Conservation (phyloP, 2,888 invertebrate genomes). For the Drosophila hawaiiensis region DNA sequence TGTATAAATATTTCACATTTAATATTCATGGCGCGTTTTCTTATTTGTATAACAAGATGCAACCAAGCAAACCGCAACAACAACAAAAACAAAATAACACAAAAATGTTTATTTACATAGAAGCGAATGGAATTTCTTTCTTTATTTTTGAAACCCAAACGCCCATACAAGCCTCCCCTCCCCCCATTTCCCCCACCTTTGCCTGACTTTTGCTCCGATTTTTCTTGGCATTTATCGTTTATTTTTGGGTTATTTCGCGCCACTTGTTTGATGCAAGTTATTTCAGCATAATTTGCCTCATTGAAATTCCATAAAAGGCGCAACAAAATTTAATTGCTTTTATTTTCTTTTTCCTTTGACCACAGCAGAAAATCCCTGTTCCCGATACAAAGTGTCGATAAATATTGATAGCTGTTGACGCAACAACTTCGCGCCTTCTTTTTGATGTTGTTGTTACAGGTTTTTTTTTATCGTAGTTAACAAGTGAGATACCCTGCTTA, state of each 20-base stretch:
- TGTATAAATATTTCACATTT: constrained; percentile 38
- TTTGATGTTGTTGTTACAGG: background rate
- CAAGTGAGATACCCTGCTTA: constrained; percentile 5
- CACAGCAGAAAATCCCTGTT: constrained; percentile 7
- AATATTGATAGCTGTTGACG: constrained; percentile 47
- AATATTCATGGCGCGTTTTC: constrained; percentile 61
- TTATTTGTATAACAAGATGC: constrained; percentile 65
- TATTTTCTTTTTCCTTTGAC: background rate
- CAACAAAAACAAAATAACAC: constrained; percentile 11
- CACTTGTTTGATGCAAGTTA: constrained; percentile 48
- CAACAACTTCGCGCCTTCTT: constrained; percentile 15
- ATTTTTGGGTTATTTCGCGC: constrained; percentile 12
- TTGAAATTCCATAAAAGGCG: constrained; percentile 71
- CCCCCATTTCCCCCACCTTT: background rate
- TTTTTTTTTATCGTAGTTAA: constrained; percentile 27
- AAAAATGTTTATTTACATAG: constrained; percentile 51
- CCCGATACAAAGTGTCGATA: constrained; percentile 35
- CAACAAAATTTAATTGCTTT: constrained; percentile 60
- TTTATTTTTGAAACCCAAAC: background rate
- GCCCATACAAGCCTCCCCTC: too few species aligned
- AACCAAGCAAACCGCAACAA: constrained; percentile 44
- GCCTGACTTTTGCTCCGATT: constrained; percentile 18
- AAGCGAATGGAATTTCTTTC: constrained; percentile 32
- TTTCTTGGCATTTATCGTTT: constrained; percentile 6
- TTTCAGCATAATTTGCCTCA: constrained; percentile 67